These are phyloP conservation scores for Drosophila austrosaltans DNA, from an alignment of 2,888 invertebrate genomes.

Conservation along the genomic window DNA sequence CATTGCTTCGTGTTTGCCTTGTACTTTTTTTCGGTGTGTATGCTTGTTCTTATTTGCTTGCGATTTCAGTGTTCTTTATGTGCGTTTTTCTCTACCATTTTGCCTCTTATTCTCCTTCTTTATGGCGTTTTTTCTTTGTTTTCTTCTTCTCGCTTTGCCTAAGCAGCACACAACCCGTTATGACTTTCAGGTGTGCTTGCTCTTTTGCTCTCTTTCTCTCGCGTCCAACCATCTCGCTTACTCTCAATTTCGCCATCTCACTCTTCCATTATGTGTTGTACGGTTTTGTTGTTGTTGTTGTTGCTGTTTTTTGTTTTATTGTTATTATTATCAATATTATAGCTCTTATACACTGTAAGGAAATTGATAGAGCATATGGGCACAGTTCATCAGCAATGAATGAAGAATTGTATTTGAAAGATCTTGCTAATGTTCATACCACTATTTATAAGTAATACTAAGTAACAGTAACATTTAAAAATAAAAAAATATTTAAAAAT, in stretches of 20 bases:
- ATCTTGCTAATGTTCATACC: not conserved
- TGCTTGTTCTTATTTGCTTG: conserved; percentile 67
- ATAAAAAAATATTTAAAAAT: no score
- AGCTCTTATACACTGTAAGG: conserved; percentile 45
- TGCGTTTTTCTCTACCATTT: conserved; percentile 22
- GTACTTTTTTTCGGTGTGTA: conserved; percentile 26
- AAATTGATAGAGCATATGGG: not conserved
- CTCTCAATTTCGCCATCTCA: conserved; percentile 1
- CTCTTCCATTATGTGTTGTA: conserved; percentile 17
- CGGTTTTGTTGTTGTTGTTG: conserved; percentile 24
- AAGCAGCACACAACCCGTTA: conserved; percentile 58
- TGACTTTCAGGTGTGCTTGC: conserved; percentile 48
- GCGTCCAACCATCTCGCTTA: conserved; percentile 19
- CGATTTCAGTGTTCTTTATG: conserved; percentile 56
- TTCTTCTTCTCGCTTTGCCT: conserved; percentile 31
- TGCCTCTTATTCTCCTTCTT: conserved; percentile 10
- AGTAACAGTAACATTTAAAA: no score
- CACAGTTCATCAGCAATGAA: not conserved
- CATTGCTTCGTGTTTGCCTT: conserved; percentile 41
- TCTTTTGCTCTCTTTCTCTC: conserved; percentile 15
- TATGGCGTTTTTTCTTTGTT: conserved; percentile 23
- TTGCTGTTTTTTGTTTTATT: conserved; percentile 27
- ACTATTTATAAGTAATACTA: not conserved
- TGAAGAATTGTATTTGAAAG: not conserved
- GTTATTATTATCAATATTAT: conserved; percentile 66